Percentiles rank a stretch among this genome's conserved stretches.
Conservation (phyloP, 2,888 invertebrate species). For the Panzeria rudis region DNA sequence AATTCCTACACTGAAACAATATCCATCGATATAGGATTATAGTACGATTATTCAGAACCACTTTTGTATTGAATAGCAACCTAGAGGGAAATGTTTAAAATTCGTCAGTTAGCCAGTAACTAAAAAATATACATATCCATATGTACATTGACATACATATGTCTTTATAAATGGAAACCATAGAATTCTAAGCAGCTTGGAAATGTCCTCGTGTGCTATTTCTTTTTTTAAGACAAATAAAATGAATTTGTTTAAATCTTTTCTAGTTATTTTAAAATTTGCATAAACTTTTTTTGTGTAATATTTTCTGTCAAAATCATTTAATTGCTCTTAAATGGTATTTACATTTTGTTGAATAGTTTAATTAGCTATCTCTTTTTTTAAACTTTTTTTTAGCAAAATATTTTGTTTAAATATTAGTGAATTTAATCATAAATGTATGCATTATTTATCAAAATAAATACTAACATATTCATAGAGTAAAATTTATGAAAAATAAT, state of each 20-base stretch:
- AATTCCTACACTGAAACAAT: too few species aligned
- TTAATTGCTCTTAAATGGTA: conserved; percentile 19
- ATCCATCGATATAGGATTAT: too few species aligned
- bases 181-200: too few species aligned
- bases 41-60: too few species aligned
- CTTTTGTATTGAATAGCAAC: too few species aligned
- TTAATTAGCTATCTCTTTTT: background rate
- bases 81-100: too few species aligned
- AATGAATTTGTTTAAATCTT: background rate
- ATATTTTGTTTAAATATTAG: background rate
- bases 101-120: too few species aligned
- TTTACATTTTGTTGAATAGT: conserved; percentile 24
- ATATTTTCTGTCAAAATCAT: background rate
- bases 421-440: background rate
- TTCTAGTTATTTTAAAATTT: too few species aligned
- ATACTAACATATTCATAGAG: background rate
- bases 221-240: background rate
- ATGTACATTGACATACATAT: too few species aligned
- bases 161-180: too few species aligned
- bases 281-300: background rate
- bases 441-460: conserved; percentile 38
- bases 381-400: background rate
- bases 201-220: background rate
- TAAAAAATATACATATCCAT: too few species aligned
- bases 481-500: background rate